Evolutionary conservation across 2,888 invertebrate species (phyloP).

Genomic region (Pterostichus niger): DNA sequence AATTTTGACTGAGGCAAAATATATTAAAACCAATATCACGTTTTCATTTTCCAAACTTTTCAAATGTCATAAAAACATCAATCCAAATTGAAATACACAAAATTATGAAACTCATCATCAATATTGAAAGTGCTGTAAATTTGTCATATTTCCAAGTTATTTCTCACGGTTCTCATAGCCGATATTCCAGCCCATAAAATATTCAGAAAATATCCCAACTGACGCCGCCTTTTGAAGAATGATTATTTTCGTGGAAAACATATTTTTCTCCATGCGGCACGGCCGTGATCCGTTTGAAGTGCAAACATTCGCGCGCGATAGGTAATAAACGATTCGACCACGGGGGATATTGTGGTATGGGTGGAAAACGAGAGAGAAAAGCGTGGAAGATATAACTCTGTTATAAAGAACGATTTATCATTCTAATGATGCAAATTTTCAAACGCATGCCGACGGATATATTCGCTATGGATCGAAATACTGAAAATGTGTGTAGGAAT

Average conservation of each 20-base stretch:
- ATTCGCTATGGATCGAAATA: neutral
- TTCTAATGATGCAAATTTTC: conserved; percentile 63
- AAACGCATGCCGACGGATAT: conserved; percentile 16
- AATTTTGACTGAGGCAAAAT: neutral
- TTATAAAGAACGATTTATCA: conserved; percentile 63
- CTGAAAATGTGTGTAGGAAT: neutral
- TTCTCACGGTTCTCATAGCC: conserved; percentile 37
- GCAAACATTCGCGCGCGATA: conserved; percentile 58
- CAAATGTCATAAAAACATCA: conserved; percentile 17
- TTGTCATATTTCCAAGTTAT: conserved; percentile 49
- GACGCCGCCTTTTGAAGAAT: conserved; percentile 44
- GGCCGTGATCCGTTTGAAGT: conserved; percentile 51
- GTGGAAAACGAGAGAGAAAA: neutral
- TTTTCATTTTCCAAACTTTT: conserved; percentile 25
- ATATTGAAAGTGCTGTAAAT: conserved; percentile 24
- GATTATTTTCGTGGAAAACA: conserved; percentile 63
- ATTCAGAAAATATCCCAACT: conserved; percentile 52
- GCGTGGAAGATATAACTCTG: conserved; percentile 46
- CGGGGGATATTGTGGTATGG: neutral
- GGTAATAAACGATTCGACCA: conserved; percentile 62
- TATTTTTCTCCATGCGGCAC: conserved; percentile 47
- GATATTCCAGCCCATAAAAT: conserved; percentile 49
- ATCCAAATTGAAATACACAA: conserved; percentile 19
- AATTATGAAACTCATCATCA: conserved; percentile 38
- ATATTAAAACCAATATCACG: conserved; percentile 10